Base-by-base conservation (phyloP, 53 echinoderm and acorn worm species). In the Echinarachnius parma region DNA sequence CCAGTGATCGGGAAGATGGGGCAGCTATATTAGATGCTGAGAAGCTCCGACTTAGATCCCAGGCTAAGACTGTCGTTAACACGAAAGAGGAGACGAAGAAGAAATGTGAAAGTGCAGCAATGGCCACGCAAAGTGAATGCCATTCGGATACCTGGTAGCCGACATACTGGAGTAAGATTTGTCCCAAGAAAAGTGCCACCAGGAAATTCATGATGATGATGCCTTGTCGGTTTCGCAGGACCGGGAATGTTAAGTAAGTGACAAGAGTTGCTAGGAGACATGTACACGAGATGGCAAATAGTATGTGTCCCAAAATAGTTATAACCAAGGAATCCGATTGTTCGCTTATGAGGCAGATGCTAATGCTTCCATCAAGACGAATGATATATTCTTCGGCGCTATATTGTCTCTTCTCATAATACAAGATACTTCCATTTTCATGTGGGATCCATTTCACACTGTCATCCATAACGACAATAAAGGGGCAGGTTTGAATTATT, bases 31-130 rank as follows among this genome's bases (percentile, higher is more conserved):
- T 61, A 13, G 69, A 64, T 42, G 34, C 23, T 0, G 82, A 81
- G 23, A 86, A 77, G 21, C 59, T 77, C 19, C 67, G 53, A 28
- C 84, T 67, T 30, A 89, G 76, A 32, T 69, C 81, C 25, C 65
- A 89, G 2, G 89, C 84, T 27, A 89, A 46, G n/a, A 89, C 84
- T 21, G 68, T 77, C 8, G 77, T 89, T 84, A 84, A 89, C 37
- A 78, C 64, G 16, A 89, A 84, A 16, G 84, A 62, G 8, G 84
- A 66, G 18, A 89, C 39, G 76, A 84, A 84, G 57, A 84, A 84
- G 78, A 77, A 89, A 48, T 89, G 89, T 4, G 77, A 80, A 4
- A 89, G 19, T 13, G 62, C 78, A 2, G 89, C 89, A 21, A 65
- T 59, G 3, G 70, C 31, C 9, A 71, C 62, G 48, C 89, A 89